A percentile compares a stretch with the other conserved stretches of the same genome.
phyloP scores from a whole-genome alignment of 2,797 vertebrate genomes.

The Artibeus lituratus region DNA sequence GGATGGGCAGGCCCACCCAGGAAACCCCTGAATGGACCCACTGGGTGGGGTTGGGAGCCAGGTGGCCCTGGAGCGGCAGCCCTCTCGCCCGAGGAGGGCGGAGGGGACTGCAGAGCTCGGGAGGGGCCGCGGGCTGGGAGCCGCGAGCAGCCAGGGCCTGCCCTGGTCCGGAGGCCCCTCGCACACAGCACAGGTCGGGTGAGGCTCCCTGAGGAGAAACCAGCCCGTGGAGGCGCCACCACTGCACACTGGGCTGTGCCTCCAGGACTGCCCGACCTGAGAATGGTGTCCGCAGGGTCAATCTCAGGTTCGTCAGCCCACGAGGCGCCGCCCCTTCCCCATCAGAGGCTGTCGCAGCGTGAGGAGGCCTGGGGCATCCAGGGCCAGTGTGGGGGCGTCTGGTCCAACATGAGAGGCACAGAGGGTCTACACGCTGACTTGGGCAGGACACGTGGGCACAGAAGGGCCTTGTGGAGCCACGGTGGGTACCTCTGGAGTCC shows the following conservation, averaged over 20 bases:
- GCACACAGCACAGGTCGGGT: not conserved
- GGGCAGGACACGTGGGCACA: not conserved
- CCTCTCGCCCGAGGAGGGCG: no score
- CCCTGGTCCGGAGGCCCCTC: not conserved
- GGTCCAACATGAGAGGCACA: not conserved
- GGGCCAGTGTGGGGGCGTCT: no score
- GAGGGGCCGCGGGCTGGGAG: not conserved
- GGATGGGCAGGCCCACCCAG: not conserved
- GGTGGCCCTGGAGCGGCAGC: not conserved
- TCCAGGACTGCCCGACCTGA: conserved; percentile 97
- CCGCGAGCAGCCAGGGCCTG: not conserved
- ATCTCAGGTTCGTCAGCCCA: conserved; percentile 99
- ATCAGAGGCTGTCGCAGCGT: not conserved
- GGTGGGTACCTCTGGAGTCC: not conserved
- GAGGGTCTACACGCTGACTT: rapidly evolving
- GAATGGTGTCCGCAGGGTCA: conserved; percentile 91
- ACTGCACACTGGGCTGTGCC: conserved; percentile 80
- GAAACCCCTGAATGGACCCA: rapidly evolving
- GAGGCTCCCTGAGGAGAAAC: not conserved
- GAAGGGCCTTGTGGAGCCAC: not conserved
- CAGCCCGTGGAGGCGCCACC: rapidly evolving
- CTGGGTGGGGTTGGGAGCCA: not conserved
- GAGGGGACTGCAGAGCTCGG: not conserved
- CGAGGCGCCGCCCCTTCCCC: conserved; percentile 86
- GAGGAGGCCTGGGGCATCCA: not conserved